Percentiles rank a stretch among this genome's conserved stretches.
phyloP scores from a whole-genome alignment of 2,113 vertebrate species.

The Solea solea region DNA sequence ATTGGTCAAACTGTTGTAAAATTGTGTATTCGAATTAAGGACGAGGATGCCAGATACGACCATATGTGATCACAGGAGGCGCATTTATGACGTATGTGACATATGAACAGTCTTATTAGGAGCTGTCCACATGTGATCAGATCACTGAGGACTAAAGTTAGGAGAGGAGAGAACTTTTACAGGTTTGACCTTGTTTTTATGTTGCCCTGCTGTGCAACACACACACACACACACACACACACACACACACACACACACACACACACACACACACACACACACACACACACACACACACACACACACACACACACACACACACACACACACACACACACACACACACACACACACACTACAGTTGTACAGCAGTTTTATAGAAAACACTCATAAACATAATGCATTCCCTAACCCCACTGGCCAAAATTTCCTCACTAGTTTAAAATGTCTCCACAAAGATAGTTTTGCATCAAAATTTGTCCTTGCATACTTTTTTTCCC shows the following conservation, averaged over 20 bases:
- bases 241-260: neutral
- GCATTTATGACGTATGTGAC: neutral
- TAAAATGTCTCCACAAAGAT: too few relatives aligned
- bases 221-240: neutral
- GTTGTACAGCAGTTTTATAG: too few relatives aligned
- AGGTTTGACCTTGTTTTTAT: slow-evolving; percentile 47
- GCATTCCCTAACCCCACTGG: too few relatives aligned
- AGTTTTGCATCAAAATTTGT: too few relatives aligned
- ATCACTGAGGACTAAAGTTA: too few relatives aligned
- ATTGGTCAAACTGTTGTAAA: too few relatives aligned
- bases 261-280: neutral
- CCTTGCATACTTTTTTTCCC: too few relatives aligned
- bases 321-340: neutral
- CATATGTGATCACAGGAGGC: neutral
- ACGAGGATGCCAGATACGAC: too few relatives aligned
- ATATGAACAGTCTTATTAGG: neutral
- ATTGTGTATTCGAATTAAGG: too few relatives aligned
- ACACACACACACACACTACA: neutral
- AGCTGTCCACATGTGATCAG: too few relatives aligned
- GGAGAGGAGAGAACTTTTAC: slow-evolving; percentile 29
- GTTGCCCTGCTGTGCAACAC: slow-evolving; percentile 12
- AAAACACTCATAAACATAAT: too few relatives aligned
- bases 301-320: neutral
- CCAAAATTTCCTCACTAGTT: too few relatives aligned
- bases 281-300: neutral